A percentile compares a stretch with the other conserved stretches of the same genome.
Conservation (phyloP, 2,888 invertebrate species). For the Diabrotica balteata region DNA sequence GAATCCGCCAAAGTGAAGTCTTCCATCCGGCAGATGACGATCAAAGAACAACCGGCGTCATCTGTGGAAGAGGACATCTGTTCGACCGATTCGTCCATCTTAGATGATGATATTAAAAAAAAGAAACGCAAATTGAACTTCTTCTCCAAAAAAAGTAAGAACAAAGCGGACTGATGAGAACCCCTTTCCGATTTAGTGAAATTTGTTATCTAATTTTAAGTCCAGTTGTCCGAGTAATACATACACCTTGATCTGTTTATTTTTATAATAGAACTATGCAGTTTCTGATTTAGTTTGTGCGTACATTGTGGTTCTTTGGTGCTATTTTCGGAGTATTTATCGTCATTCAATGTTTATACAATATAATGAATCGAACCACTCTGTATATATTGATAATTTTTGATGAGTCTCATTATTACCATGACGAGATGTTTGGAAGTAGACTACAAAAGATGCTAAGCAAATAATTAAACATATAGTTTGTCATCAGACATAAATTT, state of each 20-base stretch:
- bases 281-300: not conserved
- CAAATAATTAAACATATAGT: too few species aligned
- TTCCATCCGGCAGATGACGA: constrained; percentile 44
- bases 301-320: not conserved
- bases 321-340: not conserved
- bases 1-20: constrained; percentile 44
- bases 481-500: too few species aligned
- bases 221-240: not conserved
- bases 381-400: too few species aligned
- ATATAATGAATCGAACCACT: too few species aligned
- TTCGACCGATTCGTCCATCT: constrained; percentile 74
- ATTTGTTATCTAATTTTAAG: constrained; percentile 4
- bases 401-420: too few species aligned
- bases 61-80: constrained; percentile 70
- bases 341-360: too few species aligned
- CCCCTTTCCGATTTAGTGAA: not conserved
- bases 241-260: not conserved
- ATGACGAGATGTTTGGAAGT: too few species aligned
- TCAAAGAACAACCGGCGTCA: constrained; percentile 52
- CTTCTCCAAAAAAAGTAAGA: constrained; percentile 63
- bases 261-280: not conserved
- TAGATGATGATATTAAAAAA: constrained; percentile 69
- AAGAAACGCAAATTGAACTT: constrained; percentile 71
- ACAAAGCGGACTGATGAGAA: constrained; percentile 35
- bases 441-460: too few species aligned